phyloP scores from a whole-genome alignment of 2,888 invertebrate species.

The Phalera bucephala region DNA sequence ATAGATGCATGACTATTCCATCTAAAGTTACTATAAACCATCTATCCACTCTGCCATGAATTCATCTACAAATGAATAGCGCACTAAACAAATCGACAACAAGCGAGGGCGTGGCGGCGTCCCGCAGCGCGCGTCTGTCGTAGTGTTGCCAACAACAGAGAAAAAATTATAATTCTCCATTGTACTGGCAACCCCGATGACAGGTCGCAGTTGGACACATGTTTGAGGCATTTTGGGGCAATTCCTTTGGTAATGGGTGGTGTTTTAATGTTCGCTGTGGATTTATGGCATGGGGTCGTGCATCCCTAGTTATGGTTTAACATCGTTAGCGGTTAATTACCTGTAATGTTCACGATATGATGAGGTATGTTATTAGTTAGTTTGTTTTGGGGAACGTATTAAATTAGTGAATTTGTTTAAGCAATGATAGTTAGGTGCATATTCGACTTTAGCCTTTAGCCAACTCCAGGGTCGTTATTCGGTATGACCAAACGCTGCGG shows the following conservation, averaged over 20 bases:
- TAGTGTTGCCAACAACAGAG: conserved; percentile 74
- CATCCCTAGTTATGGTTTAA: conserved; percentile 54
- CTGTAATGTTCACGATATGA: conserved; percentile 44
- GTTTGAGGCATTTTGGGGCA: conserved; percentile 79
- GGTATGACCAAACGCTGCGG: no score
- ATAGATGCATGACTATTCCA: conserved; percentile 6
- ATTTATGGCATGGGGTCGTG: conserved; percentile 66
- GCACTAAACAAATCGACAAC: conserved; percentile 76
- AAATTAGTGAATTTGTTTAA: no score
- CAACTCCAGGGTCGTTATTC: no score
- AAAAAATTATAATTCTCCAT: conserved; percentile 73
- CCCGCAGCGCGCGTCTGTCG: conserved; percentile 80
- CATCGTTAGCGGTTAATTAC: conserved; percentile 53
- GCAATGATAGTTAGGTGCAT: no score
- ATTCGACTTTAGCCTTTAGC: no score
- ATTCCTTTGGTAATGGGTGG: conserved; percentile 77
- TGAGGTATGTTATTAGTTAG: conserved; percentile 32
- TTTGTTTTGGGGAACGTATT: background rate
- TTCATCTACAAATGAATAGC: conserved; percentile 64
- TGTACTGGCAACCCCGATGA: conserved; percentile 78
- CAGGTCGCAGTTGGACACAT: conserved; percentile 80
- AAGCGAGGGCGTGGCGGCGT: conserved; percentile 70
- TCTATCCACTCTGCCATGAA: conserved; percentile 15
- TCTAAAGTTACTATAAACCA: background rate
- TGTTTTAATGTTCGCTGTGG: conserved; percentile 73